Base-by-base conservation (phyloP, 2,797 vertebrate species). In the Macroramphosus scolopax region DNA sequence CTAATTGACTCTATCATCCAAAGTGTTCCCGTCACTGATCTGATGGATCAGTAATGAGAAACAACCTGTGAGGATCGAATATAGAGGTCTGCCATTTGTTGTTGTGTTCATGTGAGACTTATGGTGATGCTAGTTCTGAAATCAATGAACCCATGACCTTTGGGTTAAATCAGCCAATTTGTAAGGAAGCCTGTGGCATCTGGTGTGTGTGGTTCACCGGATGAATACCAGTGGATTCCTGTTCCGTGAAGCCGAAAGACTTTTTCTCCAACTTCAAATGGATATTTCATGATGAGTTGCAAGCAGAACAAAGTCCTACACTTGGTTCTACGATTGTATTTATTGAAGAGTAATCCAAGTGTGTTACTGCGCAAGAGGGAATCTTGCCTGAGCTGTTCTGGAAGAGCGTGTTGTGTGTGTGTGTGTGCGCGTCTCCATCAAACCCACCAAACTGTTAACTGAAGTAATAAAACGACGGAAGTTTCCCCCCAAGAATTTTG, bases 291-390 rank as follows among this genome's bases (percentile, higher is more conserved):
- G 12, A 30, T n/a, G 7, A 68, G 16, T 1, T 35, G 7, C 38
- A 41, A 7, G 63, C 33, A 38, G 55, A 61, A n/a, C 40, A 6
- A 42, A 72, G 49, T 58, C 65, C 66, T 22, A 45, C 3, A 9
- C 33, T 69, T 48, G 13, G 36, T 60, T 71, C 34, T 59, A 9
- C 37, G 63, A 17, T 47, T 66, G 41, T 83, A 83, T 84, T 82
- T 81, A 82, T 80, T 81, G 11, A 65, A 54, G 37, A 1, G 8
- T 38, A 11, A 22, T 13, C 38, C 31, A 44, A 31, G 51, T 42
- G 17, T 36, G 49, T 51, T 20, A 29, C 33, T 56, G 46, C 51
- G 46, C 7, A 4, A 49, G 35, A 59, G 40, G n/a, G n/a, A n/a
- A n/a, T n/a, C n/a, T n/a, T n/a, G n/a, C n/a, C n/a, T 9, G 47